phyloP scores from a whole-genome alignment of 2,113 vertebrate species.

The zebrafish (Danio rerio) region DNA sequence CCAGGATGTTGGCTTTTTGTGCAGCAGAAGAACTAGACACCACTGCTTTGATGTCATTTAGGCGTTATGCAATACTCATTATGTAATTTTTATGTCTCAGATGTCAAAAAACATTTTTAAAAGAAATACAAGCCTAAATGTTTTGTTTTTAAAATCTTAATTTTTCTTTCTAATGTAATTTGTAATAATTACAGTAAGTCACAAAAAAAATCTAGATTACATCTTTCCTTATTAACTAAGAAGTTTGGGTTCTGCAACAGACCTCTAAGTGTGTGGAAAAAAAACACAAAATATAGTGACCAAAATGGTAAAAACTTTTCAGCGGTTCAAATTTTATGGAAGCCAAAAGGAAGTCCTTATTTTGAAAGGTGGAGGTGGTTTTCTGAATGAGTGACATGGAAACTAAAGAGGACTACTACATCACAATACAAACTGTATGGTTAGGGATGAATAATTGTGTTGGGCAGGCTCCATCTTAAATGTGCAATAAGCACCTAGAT shows the following conservation, averaged over 20 bases:
- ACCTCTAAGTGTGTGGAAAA: not conserved
- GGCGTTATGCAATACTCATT: too few species aligned
- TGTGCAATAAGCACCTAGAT: slow-evolving; percentile 36
- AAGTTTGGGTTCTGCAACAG: not conserved
- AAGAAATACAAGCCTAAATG: too few species aligned
- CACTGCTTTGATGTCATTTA: too few species aligned
- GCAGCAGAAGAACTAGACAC: too few species aligned
- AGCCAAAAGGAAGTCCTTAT: not conserved
- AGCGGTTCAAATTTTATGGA: not conserved
- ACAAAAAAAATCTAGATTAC: not conserved
- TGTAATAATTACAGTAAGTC: too few species aligned
- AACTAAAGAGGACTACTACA: not conserved
- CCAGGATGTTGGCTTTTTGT: too few species aligned
- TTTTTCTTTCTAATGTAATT: too few species aligned
- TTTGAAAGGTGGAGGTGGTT: not conserved
- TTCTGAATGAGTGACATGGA: not conserved
- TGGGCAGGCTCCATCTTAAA: slow-evolving; percentile 20
- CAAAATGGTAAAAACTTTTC: not conserved
- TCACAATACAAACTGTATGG: slow-evolving; percentile 12
- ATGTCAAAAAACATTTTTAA: too few species aligned
- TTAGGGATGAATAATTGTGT: not conserved
- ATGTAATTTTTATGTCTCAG: too few species aligned
- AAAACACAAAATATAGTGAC: not conserved
- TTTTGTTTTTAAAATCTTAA: too few species aligned
- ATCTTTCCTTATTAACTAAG: not conserved